Conservation (phyloP, 2,797 vertebrate genomes). For the Malurus leucopterus region DNA sequence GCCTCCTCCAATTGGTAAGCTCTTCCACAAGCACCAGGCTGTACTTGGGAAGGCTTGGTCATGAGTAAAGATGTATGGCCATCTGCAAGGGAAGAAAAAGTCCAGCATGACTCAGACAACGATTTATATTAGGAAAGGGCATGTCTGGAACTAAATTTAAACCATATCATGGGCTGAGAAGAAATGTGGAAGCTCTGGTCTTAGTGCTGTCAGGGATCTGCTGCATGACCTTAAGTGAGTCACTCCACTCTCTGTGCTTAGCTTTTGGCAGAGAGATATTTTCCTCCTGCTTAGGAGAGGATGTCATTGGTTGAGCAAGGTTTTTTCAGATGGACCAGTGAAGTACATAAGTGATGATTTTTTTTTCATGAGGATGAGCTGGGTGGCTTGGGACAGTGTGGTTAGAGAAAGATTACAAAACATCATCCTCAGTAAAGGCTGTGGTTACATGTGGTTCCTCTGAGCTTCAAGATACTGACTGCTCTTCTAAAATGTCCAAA, state of each 20-base stretch:
- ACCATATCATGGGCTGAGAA: background rate
- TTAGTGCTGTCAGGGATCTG: background rate
- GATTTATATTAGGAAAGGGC: background rate
- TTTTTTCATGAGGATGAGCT: background rate
- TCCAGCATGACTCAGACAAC: background rate
- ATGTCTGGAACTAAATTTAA: slow-evolving; percentile 37
- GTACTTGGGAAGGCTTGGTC: background rate
- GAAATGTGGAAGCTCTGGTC: background rate
- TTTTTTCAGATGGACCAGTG: background rate
- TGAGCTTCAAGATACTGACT: background rate
- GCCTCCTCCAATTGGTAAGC: background rate
- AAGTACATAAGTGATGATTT: background rate
- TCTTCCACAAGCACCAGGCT: background rate
- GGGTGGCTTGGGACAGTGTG: background rate
- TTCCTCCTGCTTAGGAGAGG: background rate
- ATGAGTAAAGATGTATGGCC: background rate
- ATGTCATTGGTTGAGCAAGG: background rate
- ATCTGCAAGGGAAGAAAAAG: background rate
- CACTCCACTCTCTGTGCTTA: background rate
- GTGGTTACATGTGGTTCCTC: background rate
- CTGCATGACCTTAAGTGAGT: background rate
- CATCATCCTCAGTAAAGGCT: background rate
- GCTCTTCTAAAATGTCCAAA: background rate
- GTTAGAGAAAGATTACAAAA: background rate
- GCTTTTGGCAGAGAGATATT: background rate